phyloP scores from a whole-genome alignment of 1,140 invertebrate species.

The Tribolium castaneum region DNA sequence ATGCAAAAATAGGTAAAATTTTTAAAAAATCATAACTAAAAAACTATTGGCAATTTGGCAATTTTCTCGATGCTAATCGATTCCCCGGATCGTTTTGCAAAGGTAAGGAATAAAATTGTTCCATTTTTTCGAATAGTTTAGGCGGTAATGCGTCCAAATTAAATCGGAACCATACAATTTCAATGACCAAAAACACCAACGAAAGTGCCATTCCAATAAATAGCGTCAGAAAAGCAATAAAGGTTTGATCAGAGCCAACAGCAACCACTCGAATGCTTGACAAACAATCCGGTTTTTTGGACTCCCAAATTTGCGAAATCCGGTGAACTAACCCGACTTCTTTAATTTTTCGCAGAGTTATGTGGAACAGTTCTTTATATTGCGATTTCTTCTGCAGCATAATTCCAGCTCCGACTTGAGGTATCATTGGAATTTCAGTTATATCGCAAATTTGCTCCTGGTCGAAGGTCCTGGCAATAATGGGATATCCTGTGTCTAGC shows the following conservation, averaged over 20 bases:
- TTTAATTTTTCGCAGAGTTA: slow-evolving; percentile 51
- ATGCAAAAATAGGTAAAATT: too few relatives aligned
- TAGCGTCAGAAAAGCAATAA: slow-evolving; percentile 52
- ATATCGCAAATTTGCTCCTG: slow-evolving; percentile 65
- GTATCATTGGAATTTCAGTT: slow-evolving; percentile 62
- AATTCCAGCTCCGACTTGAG: slow-evolving; percentile 63
- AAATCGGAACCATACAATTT: slow-evolving; percentile 41
- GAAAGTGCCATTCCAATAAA: slow-evolving; percentile 45
- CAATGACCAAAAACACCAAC: slow-evolving; percentile 42
- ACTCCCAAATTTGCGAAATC: slow-evolving; percentile 49
- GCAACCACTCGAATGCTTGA: slow-evolving; percentile 48
- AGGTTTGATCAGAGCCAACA: slow-evolving; percentile 50
- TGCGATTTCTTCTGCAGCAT: slow-evolving; percentile 65
- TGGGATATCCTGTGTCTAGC: slow-evolving; percentile 65
- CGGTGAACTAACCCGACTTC: slow-evolving; percentile 49
- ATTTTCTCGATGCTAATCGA: too few relatives aligned
- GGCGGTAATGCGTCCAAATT: slow-evolving; percentile 12
- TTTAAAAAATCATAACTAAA: too few relatives aligned
- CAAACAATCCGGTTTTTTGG: slow-evolving; percentile 51
- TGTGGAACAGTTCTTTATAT: slow-evolving; percentile 65
- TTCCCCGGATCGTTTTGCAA: too few relatives aligned
- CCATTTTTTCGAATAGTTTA: too few relatives aligned
- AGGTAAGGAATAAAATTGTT: too few relatives aligned
- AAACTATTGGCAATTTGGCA: too few relatives aligned
- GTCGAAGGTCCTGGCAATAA: slow-evolving; percentile 64